These are phyloP conservation scores for Cynoglossus semilaevis DNA, from an alignment of 2,113 vertebrate species.

Conservation along the genomic window DNA sequence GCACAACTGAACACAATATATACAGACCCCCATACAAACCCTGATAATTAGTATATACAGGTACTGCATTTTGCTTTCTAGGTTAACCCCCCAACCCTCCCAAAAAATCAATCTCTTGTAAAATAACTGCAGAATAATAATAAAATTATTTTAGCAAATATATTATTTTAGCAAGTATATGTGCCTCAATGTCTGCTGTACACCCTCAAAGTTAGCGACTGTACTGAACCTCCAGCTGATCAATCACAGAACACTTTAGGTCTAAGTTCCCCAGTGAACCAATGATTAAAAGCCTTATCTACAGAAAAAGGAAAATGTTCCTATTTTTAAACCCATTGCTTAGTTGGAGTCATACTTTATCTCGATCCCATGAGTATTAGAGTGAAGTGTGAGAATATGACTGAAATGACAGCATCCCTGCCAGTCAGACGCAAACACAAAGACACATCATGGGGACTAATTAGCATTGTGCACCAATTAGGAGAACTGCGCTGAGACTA, in stretches of 20 bases:
- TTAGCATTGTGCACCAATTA: slow-evolving; percentile 3
- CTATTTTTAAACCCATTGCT: slow-evolving; percentile 43
- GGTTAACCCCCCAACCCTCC: too few species aligned
- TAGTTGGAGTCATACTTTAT: slow-evolving; percentile 39
- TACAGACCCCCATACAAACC: too few species aligned
- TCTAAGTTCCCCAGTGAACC: slow-evolving; percentile 15
- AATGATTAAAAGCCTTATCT: slow-evolving; percentile 11
- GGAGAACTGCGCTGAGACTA: not conserved
- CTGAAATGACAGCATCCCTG: slow-evolving; percentile 11
- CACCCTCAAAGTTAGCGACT: not conserved
- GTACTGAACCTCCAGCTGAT: slow-evolving; percentile 30
- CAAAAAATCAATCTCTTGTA: too few species aligned
- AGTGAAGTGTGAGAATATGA: slow-evolving; percentile 19
- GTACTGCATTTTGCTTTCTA: too few species aligned
- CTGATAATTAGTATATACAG: too few species aligned
- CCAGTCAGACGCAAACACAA: not conserved
- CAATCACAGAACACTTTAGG: slow-evolving; percentile 21
- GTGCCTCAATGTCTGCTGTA: not conserved
- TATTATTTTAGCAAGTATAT: too few species aligned
- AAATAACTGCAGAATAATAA: too few species aligned
- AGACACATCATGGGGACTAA: slow-evolving; percentile 8
- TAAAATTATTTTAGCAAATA: too few species aligned
- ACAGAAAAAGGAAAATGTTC: slow-evolving; percentile 16
- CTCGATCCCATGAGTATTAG: slow-evolving; percentile 25
- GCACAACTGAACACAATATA: too few species aligned